phyloP scores from a whole-genome alignment of 2,113 vertebrate species.

The Neolamprologus longior region DNA sequence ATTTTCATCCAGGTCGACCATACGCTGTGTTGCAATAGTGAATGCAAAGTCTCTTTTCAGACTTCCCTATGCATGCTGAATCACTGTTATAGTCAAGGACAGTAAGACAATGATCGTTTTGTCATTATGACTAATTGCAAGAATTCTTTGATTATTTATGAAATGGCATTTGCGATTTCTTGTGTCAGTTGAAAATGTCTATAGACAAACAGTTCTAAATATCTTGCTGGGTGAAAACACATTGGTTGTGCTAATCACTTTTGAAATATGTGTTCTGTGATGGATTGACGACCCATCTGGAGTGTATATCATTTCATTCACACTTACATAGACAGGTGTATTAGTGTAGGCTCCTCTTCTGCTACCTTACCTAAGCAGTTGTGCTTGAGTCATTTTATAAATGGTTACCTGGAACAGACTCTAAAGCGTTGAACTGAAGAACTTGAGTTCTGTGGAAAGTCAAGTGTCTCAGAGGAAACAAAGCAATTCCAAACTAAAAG shows the following conservation, averaged over 20 bases:
- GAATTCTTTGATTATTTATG: neutral
- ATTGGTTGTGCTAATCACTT: neutral
- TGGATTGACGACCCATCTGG: neutral
- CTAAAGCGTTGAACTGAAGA: neutral
- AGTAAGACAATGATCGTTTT: neutral
- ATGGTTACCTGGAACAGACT: neutral
- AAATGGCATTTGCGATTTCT: neutral
- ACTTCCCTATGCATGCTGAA: neutral
- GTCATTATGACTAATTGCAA: neutral
- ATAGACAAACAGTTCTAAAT: neutral
- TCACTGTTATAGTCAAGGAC: neutral
- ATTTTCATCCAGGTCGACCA: neutral
- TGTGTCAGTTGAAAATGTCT: neutral
- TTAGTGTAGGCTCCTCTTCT: neutral
- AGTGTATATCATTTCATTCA: neutral
- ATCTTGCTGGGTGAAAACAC: neutral
- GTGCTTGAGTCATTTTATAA: neutral
- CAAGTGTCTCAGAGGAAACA: neutral
- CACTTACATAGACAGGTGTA: neutral
- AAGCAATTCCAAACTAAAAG: neutral
- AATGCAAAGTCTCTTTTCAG: neutral
- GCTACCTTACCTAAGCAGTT: neutral
- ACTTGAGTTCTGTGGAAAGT: neutral
- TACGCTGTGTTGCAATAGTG: neutral
- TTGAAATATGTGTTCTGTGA: neutral